These are phyloP conservation scores for Gallinago paraguaiae DNA, from an alignment of 2,113 vertebrate species.

Conservation along the genomic window DNA sequence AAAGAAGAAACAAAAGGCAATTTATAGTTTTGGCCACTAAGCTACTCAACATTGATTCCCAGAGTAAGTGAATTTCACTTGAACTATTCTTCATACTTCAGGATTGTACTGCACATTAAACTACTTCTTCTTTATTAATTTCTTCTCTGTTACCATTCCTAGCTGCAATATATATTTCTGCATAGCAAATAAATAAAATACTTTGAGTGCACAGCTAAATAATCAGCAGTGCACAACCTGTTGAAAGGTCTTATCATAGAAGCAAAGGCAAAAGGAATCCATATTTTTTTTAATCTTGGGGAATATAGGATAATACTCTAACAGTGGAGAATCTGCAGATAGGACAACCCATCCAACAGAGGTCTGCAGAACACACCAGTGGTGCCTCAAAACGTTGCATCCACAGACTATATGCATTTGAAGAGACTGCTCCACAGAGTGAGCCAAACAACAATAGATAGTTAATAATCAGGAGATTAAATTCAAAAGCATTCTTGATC, in stretches of 20 bases:
- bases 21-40: not conserved
- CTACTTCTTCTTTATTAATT: not conserved
- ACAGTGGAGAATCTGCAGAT: not conserved
- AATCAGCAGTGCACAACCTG: not conserved
- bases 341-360: not conserved
- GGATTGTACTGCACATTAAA: not conserved
- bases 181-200: not conserved
- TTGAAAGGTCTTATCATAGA: not conserved
- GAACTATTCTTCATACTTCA: not conserved
- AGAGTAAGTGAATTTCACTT: not conserved
- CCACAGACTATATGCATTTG: not conserved
- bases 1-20: not conserved
- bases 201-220: not conserved
- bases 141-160: not conserved
- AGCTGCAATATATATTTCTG: not conserved
- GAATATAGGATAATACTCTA: not conserved
- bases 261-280: not conserved
- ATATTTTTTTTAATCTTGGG: not conserved
- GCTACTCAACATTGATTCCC: not conserved
- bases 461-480: not conserved
- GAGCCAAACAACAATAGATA: not conserved
- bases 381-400: not conserved
- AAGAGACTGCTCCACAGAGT: not conserved
- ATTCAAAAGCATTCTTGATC: not conserved
- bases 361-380: not conserved